These are phyloP conservation scores for Smittia sp. DNA, from an alignment of 2,888 invertebrate genomes.

Conservation along the genomic window DNA sequence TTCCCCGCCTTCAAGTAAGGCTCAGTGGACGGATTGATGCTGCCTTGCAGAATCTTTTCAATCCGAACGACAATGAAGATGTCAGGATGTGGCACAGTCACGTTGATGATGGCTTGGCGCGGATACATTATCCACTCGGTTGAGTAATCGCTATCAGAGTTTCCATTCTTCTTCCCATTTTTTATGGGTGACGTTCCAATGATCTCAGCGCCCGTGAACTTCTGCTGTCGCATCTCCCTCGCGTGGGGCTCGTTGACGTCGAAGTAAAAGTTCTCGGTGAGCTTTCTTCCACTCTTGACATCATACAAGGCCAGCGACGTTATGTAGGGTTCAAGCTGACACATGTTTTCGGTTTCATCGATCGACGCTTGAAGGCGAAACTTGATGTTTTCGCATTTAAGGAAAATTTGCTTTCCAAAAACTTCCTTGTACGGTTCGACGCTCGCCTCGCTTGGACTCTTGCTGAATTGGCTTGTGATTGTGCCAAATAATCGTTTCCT, in stretches of 20 bases:
- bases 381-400: conserved; percentile 78
- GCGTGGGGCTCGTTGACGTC: conserved; percentile 77
- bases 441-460: conserved; percentile 53
- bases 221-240: conserved; percentile 56
- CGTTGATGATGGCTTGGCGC: conserved; percentile 78
- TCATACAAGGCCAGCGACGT: conserved; percentile 88
- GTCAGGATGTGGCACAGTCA: conserved; percentile 85
- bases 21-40: conserved; percentile 78
- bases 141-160: conserved; percentile 55
- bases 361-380: conserved; percentile 81
- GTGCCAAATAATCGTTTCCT: conserved; percentile 75
- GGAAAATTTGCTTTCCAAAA: conserved; percentile 79
- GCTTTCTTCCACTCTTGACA: conserved; percentile 78
- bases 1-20: conserved; percentile 80
- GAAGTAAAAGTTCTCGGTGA: conserved; percentile 91
- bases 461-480: conserved; percentile 56
- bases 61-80: conserved; percentile 89
- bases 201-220: neutral
- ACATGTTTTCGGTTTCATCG: conserved; percentile 70
- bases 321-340: conserved; percentile 92
- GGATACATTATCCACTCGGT: conserved; percentile 69
- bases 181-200: conserved; percentile 44
- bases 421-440: conserved; percentile 81
- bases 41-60: conserved; percentile 90
- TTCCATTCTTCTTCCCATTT: conserved; percentile 45